These are phyloP conservation scores for Pangasianodon gigas DNA, from an alignment of 2,113 vertebrate species.

Conservation along the genomic window DNA sequence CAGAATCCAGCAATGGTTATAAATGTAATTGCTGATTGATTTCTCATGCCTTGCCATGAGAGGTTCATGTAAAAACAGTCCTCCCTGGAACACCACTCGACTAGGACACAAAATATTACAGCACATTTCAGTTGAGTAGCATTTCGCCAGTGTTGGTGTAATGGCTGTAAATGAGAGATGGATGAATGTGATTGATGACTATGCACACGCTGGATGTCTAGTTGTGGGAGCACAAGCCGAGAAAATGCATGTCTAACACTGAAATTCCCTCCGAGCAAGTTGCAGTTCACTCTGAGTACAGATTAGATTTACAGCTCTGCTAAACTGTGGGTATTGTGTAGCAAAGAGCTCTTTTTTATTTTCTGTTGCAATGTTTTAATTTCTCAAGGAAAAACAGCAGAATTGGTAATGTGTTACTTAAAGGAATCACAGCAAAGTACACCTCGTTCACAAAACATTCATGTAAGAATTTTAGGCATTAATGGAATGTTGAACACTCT, in stretches of 20 bases:
- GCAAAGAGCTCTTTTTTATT: background rate
- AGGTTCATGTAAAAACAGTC: conserved; percentile 57
- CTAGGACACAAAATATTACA: background rate
- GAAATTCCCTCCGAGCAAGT: background rate
- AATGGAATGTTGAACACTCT: conserved; percentile 27
- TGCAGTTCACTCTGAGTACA: background rate
- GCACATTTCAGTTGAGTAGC: background rate
- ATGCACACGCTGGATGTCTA: background rate
- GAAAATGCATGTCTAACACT: conserved; percentile 14
- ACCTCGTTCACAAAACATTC: background rate
- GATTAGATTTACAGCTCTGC: conserved; percentile 5
- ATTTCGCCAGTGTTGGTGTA: background rate
- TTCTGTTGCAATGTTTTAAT: background rate
- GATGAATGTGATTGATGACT: conserved; percentile 35
- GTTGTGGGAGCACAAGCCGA: background rate
- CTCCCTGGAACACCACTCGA: background rate
- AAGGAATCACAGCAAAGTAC: background rate
- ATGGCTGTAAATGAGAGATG: conserved; percentile 7
- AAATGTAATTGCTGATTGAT: conserved; percentile 60
- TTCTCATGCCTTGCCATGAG: conserved; percentile 53
- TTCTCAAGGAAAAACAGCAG: background rate
- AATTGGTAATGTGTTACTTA: background rate
- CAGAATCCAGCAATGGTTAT: conserved; percentile 53
- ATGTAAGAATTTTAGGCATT: conserved; percentile 2
- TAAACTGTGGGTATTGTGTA: background rate